Base-by-base conservation (phyloP, 2,797 vertebrate species). In the Epinephelus awoara region DNA sequence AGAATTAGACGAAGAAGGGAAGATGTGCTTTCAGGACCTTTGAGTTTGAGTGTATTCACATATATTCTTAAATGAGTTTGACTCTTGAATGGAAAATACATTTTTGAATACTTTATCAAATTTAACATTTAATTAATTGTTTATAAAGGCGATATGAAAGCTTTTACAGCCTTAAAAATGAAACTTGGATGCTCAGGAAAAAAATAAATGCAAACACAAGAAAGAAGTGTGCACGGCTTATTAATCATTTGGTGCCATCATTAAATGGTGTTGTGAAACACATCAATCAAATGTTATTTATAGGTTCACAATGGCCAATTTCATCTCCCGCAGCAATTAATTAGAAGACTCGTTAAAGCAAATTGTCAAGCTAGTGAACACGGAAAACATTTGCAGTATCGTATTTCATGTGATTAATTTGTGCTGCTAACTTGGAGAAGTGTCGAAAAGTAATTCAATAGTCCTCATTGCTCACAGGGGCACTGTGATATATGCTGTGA, bases 251-350 rank as follows among this genome's bases (percentile, higher is more conserved):
- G 63, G 21, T n/a, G 42, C 75, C 42, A 25, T 77, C 67, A 69
- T 89, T 88, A 85, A 75, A 54, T 62, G 49, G 15, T 70, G 79
- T 76, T 68, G 59, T 47, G 79, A 80, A 88, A 80, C 61, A 67
- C 79, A 83, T 88, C 84, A 88, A 67, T 91, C 83, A 86, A 58
- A 57, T 1, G 72, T 80, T 90, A 83, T 90, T 86, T 89, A 84
- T 89, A 80, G 75, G 29, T 52, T 29, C 57, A 44, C 47, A 51
- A 78, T 42, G 29, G 65, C 23, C 29, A 44, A 44, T 83, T 82
- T 63, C 57, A 51, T 77, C 67, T 86, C 38, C 63, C 1, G 6
- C 52, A 61, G 63, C 55, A 19, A 29, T 79, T 77, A 71, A 82
- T 85, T 49, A 79, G 21, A 70, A 49, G 58, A 52, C 27, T 74